Evolutionary conservation across 2,113 vertebrate genomes (phyloP), one percentile per base, ranked within the genome.

Genomic region (Rhodinocichla rosea): DNA sequence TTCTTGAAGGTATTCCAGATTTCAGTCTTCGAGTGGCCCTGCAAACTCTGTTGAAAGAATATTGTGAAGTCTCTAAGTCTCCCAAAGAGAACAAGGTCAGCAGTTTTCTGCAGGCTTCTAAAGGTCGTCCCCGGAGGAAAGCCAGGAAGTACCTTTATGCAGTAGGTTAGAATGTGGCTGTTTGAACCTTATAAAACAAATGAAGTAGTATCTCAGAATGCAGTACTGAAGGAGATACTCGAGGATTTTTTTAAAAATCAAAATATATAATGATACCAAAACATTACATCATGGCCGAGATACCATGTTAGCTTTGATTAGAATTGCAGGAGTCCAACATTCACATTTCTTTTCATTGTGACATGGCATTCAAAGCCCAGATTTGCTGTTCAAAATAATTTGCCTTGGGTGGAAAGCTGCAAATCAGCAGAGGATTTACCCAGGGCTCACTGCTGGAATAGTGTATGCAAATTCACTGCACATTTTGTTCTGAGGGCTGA

Each of bases 101-200:
- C 97, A 98, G 97, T 97, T 98, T 99, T 92, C 97, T 98, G 57
- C 99, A 99, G 81, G 98, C 98, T 65, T 97, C 98, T 92, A 99
- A 99, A 96, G 98, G 98, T 97, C 98, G 99, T 86, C 99, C 99
- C 49, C 98, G 99, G 95, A 99, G 98, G 96, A 99, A 99, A 98
- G 99, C 99, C 69, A 98, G 99, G 93, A 99, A 99, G 96, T 99
- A 99, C 97, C 98, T 99, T 87, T 99, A 99, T 93, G 99, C 99
- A 81, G 98, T 99, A 97, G 99, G 99, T 99, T 95, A 97, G 96
- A 95, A 89, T 68, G 71, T 95, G 81, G 85, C 73, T 94, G 83
- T 77, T 93, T 92, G 83, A 95, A 96, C 81, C 47, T 87, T 91
- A 79, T 97, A 56, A 74, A 95, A 91, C 59, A 96, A 88, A 84